These are phyloP conservation scores for Arctia plantaginis DNA, from an alignment of 2,888 invertebrate species.

Conservation along the genomic window DNA sequence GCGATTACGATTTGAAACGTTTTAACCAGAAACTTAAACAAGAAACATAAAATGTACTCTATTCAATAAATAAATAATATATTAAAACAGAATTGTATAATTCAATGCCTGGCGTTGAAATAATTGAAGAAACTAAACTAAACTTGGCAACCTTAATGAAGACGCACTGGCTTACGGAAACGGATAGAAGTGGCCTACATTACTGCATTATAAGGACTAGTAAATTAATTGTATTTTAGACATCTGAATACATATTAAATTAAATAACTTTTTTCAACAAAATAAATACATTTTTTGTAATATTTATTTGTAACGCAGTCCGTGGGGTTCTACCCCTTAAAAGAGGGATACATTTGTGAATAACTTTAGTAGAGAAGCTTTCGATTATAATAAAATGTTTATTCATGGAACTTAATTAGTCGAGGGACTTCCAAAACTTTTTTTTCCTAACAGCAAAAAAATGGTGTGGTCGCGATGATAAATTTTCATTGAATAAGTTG, in stretches of 20 bases:
- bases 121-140: no score
- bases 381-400: neutral
- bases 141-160: neutral
- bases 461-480: no score
- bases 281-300: neutral
- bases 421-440: neutral
- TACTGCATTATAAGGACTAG: neutral
- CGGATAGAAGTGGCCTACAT: neutral
- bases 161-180: neutral
- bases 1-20: conserved; percentile 39
- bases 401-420: neutral
- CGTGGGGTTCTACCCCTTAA: conserved; percentile 1
- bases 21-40: conserved; percentile 29
- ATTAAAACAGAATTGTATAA: no score
- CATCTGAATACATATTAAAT: neutral
- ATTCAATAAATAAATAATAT: conserved; percentile 35
- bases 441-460: neutral
- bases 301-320: neutral
- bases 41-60: conserved; percentile 37
- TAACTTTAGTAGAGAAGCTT: conserved; percentile 1
- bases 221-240: neutral
- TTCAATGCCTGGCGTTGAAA: neutral
- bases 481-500: no score
- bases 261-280: neutral
- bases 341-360: neutral